phyloP scores from a whole-genome alignment of 2,888 invertebrate species.

The Melangyna quadrimaculata region DNA sequence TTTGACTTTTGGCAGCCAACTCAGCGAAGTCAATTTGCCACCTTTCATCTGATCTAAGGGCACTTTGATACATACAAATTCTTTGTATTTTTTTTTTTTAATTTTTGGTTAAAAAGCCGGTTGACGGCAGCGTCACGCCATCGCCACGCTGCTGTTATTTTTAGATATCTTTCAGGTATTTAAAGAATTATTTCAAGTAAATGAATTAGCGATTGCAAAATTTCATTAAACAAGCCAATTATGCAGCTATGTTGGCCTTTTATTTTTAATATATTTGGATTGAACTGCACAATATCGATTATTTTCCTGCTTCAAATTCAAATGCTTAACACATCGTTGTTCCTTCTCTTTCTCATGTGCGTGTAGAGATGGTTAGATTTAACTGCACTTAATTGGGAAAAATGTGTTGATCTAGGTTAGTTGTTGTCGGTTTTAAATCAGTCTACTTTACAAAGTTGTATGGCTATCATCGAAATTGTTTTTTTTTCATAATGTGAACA shows the following conservation, averaged over 20 bases:
- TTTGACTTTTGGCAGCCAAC: neutral
- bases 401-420: slow-evolving; percentile 9
- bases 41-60: neutral
- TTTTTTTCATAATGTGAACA: no score
- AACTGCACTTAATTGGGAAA: neutral
- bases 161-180: slow-evolving; percentile 6
- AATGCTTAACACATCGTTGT: neutral
- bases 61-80: neutral
- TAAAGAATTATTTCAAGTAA: neutral
- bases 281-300: slow-evolving; percentile 34
- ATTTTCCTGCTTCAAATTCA: neutral
- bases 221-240: neutral
- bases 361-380: neutral
- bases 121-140: slow-evolving; percentile 8
- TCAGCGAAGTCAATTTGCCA: neutral
- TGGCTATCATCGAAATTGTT: no score
- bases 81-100: neutral
- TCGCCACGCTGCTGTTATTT: slow-evolving; percentile 55
- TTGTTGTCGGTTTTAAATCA: neutral
- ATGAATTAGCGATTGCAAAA: neutral
- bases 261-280: neutral
- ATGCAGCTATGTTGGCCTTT: neutral
- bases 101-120: slow-evolving; percentile 37
- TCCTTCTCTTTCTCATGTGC: neutral
- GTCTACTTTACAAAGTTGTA: neutral